Conservation (phyloP, 2,888 invertebrate genomes). For the Trissolcus japonicus region DNA sequence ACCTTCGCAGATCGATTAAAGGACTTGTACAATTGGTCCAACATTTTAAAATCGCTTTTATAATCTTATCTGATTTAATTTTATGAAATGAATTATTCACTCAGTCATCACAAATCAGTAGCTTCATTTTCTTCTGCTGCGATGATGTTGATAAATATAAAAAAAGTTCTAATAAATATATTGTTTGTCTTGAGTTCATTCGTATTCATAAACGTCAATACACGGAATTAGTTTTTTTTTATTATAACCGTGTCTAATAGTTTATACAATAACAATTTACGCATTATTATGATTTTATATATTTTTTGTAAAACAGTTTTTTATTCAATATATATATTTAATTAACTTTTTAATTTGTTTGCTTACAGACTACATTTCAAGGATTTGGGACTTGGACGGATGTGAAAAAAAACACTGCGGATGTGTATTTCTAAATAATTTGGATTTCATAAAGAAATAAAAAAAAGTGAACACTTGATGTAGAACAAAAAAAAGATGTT, state of each 20-base stretch:
- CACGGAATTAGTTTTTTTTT: too few species aligned
- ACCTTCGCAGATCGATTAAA: slow-evolving; percentile 59
- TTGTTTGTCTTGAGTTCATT: too few species aligned
- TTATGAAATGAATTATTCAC: slow-evolving; percentile 22
- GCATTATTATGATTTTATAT: too few species aligned
- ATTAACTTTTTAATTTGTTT: not conserved
- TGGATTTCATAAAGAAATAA: not conserved
- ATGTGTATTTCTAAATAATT: not conserved
- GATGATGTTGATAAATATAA: slow-evolving; percentile 36
- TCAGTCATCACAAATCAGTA: slow-evolving; percentile 34
- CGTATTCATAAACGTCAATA: too few species aligned
- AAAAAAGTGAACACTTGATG: not conserved
- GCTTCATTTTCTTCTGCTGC: slow-evolving; percentile 11
- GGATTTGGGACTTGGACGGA: not conserved
- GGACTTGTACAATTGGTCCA: slow-evolving; percentile 22
- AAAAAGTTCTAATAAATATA: not conserved
- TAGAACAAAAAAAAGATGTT: not conserved
- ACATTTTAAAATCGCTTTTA: slow-evolving; percentile 39
- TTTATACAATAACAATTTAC: too few species aligned
- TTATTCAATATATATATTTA: too few species aligned
- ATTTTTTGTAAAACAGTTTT: too few species aligned
- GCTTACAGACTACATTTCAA: not conserved
- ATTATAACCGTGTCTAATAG: too few species aligned
- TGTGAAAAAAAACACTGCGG: not conserved
- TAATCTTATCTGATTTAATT: slow-evolving; percentile 37